phyloP scores from a whole-genome alignment of 2,797 vertebrate species.

The Amblyopsis hoosieri region DNA sequence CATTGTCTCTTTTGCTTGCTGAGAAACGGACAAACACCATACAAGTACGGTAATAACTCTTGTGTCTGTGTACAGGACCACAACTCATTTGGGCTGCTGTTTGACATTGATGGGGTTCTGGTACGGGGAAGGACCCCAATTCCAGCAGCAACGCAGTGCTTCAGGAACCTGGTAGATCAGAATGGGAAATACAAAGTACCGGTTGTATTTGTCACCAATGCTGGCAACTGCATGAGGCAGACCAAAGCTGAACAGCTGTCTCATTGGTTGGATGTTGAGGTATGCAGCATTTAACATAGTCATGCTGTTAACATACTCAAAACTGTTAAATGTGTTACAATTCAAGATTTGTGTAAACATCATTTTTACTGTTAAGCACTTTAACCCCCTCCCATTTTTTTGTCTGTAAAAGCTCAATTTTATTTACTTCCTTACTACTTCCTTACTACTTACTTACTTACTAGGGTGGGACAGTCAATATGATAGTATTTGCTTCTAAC shows the following conservation, averaged over 20 bases:
- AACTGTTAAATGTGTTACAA: neutral
- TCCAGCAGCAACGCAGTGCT: constrained; percentile 88
- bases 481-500: no score
- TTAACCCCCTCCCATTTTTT: no score
- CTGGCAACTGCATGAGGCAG: constrained; percentile 88
- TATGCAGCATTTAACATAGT: constrained; percentile 46
- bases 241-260: constrained; percentile 88
- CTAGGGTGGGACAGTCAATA: no score
- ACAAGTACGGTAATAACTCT: constrained; percentile 38
- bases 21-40: neutral
- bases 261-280: constrained; percentile 85
- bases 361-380: no score
- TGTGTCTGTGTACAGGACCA: constrained; percentile 39
- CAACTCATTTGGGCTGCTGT: constrained; percentile 87
- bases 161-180: constrained; percentile 80
- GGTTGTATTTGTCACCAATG: constrained; percentile 94
- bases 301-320: neutral
- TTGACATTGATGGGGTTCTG: constrained; percentile 95
- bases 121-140: constrained; percentile 87
- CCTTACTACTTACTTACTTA: no score
- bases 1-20: neutral
- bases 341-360: no score
- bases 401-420: no score
- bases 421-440: no score
- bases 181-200: constrained; percentile 86